Evolutionary conservation across 2,888 invertebrate species (phyloP).

Genomic region (Netelia inedita): DNA sequence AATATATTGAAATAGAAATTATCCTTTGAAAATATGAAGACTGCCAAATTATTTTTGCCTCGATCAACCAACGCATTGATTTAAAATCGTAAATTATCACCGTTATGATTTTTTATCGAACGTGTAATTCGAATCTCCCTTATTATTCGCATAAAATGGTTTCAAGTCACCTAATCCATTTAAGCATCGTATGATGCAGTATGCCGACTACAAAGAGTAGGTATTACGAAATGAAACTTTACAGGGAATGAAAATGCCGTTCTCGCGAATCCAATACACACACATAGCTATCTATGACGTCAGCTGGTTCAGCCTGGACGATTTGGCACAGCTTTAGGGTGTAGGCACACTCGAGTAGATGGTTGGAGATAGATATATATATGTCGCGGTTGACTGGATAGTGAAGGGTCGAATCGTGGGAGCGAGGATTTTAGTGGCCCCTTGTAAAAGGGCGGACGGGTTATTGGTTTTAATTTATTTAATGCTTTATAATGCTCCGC

Average conservation of each 20-base stretch:
- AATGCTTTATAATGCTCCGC: slow-evolving; percentile 69
- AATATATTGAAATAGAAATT: too few relatives aligned
- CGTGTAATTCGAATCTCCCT: too few relatives aligned
- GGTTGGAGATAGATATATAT: not conserved
- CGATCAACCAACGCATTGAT: too few relatives aligned
- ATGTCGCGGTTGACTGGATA: not conserved
- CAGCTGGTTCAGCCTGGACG: not conserved
- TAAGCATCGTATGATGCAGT: not conserved
- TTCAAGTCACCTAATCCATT: too few relatives aligned
- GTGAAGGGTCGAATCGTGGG: slow-evolving; percentile 1
- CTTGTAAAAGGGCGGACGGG: slow-evolving; percentile 41
- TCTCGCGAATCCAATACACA: not conserved
- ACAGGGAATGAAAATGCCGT: not conserved
- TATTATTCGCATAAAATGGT: too few relatives aligned
- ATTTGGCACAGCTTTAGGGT: slow-evolving; percentile 5
- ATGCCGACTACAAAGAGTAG: not conserved
- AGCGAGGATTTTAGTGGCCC: slow-evolving; percentile 33
- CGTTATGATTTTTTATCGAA: too few relatives aligned
- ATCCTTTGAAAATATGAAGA: too few relatives aligned
- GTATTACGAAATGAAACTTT: not conserved
- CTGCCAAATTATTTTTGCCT: too few relatives aligned
- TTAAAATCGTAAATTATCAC: too few relatives aligned
- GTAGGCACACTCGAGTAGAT: not conserved
- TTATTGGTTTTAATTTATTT: slow-evolving; percentile 72
- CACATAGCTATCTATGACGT: not conserved